Evolutionary conservation across 2,113 vertebrate species (phyloP), one percentile per base, ranked within the genome.

Genomic region (Pipa parva): DNA sequence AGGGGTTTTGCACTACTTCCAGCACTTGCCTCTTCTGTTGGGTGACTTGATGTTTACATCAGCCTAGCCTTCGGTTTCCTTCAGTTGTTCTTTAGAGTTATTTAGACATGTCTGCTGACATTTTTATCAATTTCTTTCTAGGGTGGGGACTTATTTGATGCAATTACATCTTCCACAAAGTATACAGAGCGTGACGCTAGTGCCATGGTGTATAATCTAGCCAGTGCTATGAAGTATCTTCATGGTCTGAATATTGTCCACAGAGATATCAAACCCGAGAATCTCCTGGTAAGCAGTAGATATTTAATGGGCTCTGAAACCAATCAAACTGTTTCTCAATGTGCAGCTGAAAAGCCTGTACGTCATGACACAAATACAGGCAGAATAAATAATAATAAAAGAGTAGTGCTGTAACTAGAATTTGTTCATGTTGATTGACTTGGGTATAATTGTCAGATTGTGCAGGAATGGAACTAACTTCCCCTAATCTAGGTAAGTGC

Each of bases 221-320:
- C 93, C 9, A 92, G 77, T 1, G 97, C 97, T 2, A 91, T 98
- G 74, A 89, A 90, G 68, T 99, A 99, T 64, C 92, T 99, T 22
- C 97, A 99, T 11, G 64, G 87, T 59, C 90, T 97, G 76, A 91
- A 86, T 83, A 92, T 99, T 0, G 95, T 98, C 25, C 97, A 99
- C 82, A 87, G 97, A 72, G 97, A 99, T 75, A 95, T 99, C 78
- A 99, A 99, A 77, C 97, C 97, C 1, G 97, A 99, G 79, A 99
- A 99, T 72, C 87, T 99, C 52, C 78, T 99, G 92, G 97, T 99
- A 87, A 0, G 72, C 45, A 11, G 27, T 15, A 45, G 6, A 1
- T 3, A 42, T 42, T 42, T 42, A 17, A 42, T 42, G 15, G 5
- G 5, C 5, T 31, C 5, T 31, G 5, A 31, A 31, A 31, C n/a